Conservation (phyloP, 2,888 invertebrate genomes). For the Hypena proboscidalis region DNA sequence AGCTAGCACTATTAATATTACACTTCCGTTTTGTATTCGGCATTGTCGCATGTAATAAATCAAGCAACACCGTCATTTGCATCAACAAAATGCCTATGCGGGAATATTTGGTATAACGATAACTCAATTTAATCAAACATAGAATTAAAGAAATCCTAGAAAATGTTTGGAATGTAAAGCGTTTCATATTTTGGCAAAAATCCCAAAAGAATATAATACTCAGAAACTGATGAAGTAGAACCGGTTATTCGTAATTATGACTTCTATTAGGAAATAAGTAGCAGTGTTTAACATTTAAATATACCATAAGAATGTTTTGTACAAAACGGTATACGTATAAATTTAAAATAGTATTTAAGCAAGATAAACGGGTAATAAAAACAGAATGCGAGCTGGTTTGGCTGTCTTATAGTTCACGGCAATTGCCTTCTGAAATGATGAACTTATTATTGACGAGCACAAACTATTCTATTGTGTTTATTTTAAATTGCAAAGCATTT, state of each 20-base stretch:
- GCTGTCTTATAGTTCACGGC: conserved; percentile 15
- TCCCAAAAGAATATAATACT: conserved; percentile 33
- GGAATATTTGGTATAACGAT: conserved; percentile 8
- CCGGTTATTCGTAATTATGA: conserved; percentile 12
- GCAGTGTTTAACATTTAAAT: conserved; percentile 2
- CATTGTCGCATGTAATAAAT: conserved; percentile 11
- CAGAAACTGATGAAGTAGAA: conserved; percentile 26
- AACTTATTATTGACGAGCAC: conserved; percentile 24
- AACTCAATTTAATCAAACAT: not conserved
- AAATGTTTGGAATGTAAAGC: not conserved
- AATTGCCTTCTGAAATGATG: conserved; percentile 21
- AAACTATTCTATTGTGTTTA: conserved; percentile 28
- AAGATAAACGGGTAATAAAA: conserved; percentile 24
- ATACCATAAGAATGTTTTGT: conserved; percentile 20
- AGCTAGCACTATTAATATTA: conserved; percentile 34
- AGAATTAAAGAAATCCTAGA: not conserved
- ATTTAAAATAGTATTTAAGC: conserved; percentile 26
- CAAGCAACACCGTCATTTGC: not conserved
- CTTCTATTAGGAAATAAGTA: conserved; percentile 10
- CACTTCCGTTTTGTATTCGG: conserved; percentile 32
- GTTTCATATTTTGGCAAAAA: conserved; percentile 33
- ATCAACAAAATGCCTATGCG: not conserved
- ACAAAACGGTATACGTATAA: conserved; percentile 23
- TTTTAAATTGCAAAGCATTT: conserved; percentile 26
- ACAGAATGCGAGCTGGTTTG: conserved; percentile 20